Conservation (phyloP, 2,113 vertebrate species). For the Brachypteracias leptosomus region DNA sequence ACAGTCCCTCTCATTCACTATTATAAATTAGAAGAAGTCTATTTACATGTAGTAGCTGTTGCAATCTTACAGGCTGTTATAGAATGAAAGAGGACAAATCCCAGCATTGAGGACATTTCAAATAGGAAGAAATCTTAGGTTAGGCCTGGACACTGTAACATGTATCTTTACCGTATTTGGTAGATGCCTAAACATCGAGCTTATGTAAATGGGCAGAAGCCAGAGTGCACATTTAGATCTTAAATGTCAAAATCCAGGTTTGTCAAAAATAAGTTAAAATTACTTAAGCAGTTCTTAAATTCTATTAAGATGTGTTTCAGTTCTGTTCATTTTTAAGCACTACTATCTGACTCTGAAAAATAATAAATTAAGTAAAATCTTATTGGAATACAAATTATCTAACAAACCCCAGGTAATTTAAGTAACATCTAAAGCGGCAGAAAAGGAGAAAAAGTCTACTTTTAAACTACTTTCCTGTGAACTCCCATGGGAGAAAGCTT, state of each 20-base stretch:
- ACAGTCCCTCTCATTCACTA: not conserved
- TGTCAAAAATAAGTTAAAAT: not conserved
- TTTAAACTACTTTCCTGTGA: not conserved
- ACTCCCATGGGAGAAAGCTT: not conserved
- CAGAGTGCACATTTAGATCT: not conserved
- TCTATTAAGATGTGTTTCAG: not conserved
- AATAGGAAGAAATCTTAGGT: not conserved
- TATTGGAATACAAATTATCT: not conserved
- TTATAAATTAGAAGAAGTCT: not conserved
- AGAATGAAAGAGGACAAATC: not conserved
- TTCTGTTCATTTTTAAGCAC: not conserved
- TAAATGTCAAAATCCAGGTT: not conserved
- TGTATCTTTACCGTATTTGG: not conserved
- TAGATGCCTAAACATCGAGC: not conserved
- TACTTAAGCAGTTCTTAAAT: not conserved
- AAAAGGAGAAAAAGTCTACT: not conserved
- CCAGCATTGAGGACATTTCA: not conserved
- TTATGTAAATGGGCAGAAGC: not conserved
- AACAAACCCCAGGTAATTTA: not conserved
- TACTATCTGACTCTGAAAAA: not conserved
- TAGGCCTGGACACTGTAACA: not conserved
- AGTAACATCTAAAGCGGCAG: not conserved
- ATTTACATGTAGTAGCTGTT: not conserved
- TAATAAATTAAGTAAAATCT: not conserved
- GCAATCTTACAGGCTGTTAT: not conserved